phyloP scores from a whole-genome alignment of 2,113 vertebrate species.

The Pelusios castaneus region DNA sequence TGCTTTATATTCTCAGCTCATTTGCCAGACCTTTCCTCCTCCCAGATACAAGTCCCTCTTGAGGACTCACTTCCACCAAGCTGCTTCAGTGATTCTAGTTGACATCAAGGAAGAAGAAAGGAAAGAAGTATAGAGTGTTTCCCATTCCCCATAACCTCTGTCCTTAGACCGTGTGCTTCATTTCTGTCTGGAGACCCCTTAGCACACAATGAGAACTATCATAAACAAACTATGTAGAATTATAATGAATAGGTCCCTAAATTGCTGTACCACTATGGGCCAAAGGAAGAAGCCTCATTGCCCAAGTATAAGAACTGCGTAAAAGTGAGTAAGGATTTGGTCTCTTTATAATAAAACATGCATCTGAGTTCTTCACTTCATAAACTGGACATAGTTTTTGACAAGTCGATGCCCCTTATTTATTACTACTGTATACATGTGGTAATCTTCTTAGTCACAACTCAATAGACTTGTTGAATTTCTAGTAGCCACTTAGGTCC shows the following conservation, averaged over 20 bases:
- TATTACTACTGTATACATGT: not conserved
- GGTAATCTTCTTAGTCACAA: not conserved
- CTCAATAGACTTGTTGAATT: not conserved
- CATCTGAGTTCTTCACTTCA: not conserved
- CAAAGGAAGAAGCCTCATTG: not conserved
- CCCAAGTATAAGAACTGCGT: not conserved
- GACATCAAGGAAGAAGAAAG: not conserved
- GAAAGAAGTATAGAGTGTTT: not conserved
- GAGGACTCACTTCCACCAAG: not conserved
- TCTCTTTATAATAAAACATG: not conserved
- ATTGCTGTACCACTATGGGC: not conserved
- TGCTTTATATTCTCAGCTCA: not conserved
- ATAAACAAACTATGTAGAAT: not conserved
- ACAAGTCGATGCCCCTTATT: rapidly evolving
- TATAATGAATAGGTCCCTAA: not conserved
- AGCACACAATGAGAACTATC: not conserved
- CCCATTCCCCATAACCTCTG: not conserved
- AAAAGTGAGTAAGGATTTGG: not conserved
- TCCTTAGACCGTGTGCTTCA: not conserved
- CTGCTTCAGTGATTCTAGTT: not conserved
- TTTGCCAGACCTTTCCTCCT: not conserved
- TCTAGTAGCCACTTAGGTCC: not conserved
- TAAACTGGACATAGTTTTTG: not conserved
- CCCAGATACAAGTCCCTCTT: not conserved
- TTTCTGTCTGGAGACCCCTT: not conserved